Evolutionary conservation across 2,888 invertebrate genomes (phyloP), one percentile per base, ranked within the genome.

Genomic region (Pherbina coryleti): DNA sequence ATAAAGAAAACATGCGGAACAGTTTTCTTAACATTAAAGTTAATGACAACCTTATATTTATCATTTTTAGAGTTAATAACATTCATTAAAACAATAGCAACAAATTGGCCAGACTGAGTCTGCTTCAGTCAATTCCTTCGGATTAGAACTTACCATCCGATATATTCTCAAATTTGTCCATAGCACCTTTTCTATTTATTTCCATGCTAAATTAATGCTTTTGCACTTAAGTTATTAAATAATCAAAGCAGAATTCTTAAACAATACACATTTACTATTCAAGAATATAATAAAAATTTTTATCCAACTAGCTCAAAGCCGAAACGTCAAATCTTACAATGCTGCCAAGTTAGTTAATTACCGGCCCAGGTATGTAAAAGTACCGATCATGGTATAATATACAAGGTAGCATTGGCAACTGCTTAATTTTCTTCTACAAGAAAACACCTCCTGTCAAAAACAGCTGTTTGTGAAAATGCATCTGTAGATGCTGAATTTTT

Each of bases 81-180:
- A n/a, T n/a, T n/a, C n/a, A n/a, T n/a, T n/a, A n/a, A n/a, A n/a
- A n/a, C n/a, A n/a, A 57, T 2, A 57, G n/a, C 55, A 55, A 57
- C 22, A 5, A 22, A 25, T 22, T 22, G 11, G 57, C 22, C 2
- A 55, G 22, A 57, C 5, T 22, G 25, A 8, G 3, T 57, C 25
- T 3, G 8, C 0, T 14, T 25, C 3, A 4, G 5, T 22, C 17
- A 19, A 28, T 60, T 28, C 3, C 5, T 25, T 25, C 1, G 2
- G 28, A 1, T 5, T 9, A 31, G 5, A 49, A 67, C 75, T 75
- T 34, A 75, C 75, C 75, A 22, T 75, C 75, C 5, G 22, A 69
- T 19, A 74, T 64, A 31, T 64, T 64, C 8, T 75, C 75, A 19
- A 57, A 22, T 37, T 57, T 67, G 11, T 17, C 60, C 25, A 28